phyloP scores from a whole-genome alignment of 2,888 invertebrate genomes.

The Nephrotoma appendiculata region DNA sequence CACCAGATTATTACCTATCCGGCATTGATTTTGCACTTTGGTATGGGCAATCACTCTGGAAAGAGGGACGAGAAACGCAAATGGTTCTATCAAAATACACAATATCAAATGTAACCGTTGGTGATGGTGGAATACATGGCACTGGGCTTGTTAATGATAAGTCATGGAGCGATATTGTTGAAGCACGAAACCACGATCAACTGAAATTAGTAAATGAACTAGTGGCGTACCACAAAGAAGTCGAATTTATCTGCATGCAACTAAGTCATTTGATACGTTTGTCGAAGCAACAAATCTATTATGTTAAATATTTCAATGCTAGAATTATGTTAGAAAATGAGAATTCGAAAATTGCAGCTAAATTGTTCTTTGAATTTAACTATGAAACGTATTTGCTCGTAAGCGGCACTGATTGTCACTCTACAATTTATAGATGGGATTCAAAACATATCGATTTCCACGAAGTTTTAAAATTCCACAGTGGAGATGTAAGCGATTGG shows the following conservation, averaged over 20 bases:
- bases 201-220: not conserved
- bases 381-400: constrained; percentile 18
- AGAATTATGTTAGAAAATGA: constrained; percentile 15
- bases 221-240: not conserved
- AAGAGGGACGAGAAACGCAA: constrained; percentile 24
- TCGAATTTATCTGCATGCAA: not conserved
- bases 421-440: constrained; percentile 33
- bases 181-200: not conserved
- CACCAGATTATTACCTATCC: constrained; percentile 19
- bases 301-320: constrained; percentile 36
- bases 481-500: constrained; percentile 35
- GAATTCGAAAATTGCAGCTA: constrained; percentile 4
- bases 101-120: constrained; percentile 27
- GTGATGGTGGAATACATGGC: constrained; percentile 22
- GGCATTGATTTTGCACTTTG: constrained; percentile 33
- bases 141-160: constrained; percentile 21
- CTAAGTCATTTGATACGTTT: not conserved
- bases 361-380: constrained; percentile 11
- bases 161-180: constrained; percentile 20
- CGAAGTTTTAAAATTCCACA: constrained; percentile 22
- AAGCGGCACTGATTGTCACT: constrained; percentile 27
- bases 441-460: constrained; percentile 16
- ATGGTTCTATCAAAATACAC: constrained; percentile 36
- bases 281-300: constrained; percentile 30
- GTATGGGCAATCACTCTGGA: constrained; percentile 28